Conservation (phyloP, 2,797 vertebrate genomes). For the Ctenosaura bakeri region DNA sequence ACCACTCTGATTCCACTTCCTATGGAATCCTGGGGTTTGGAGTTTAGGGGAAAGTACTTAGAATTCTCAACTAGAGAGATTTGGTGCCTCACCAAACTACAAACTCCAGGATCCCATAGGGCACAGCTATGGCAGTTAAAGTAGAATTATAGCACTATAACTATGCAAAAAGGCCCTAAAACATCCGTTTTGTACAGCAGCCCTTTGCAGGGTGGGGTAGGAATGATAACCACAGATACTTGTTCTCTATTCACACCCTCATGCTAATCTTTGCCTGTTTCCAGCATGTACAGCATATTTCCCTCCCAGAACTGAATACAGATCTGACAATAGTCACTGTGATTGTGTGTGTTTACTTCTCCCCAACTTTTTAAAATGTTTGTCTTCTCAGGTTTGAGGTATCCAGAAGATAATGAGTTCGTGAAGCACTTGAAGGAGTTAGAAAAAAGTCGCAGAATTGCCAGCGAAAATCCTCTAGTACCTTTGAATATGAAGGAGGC, state of each 20-base stretch:
- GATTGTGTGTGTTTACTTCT: not conserved
- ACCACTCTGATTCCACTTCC: too few species aligned
- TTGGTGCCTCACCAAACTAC: too few species aligned
- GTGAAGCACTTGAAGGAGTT: not conserved
- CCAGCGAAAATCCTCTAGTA: not conserved
- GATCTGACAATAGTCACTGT: not conserved
- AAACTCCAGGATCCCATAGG: too few species aligned
- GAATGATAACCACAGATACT: not conserved
- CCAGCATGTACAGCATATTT: not conserved
- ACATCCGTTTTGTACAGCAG: too few species aligned
- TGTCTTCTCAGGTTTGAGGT: not conserved
- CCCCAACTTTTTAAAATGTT: not conserved
- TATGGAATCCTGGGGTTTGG: too few species aligned
- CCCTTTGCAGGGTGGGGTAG: too few species aligned
- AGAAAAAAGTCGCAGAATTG: not conserved
- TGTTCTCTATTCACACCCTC: too few species aligned
- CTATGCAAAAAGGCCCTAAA: too few species aligned
- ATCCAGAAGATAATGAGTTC: conserved; percentile 1
- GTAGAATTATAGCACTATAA: too few species aligned
- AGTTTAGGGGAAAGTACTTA: too few species aligned
- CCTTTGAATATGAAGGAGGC: not conserved
- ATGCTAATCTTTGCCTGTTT: not conserved
- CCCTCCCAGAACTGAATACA: not conserved
- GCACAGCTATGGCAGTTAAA: too few species aligned
- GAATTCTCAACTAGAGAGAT: too few species aligned